Evolutionary conservation across 2,797 vertebrate genomes (phyloP).

Genomic region (Fratercula arctica): DNA sequence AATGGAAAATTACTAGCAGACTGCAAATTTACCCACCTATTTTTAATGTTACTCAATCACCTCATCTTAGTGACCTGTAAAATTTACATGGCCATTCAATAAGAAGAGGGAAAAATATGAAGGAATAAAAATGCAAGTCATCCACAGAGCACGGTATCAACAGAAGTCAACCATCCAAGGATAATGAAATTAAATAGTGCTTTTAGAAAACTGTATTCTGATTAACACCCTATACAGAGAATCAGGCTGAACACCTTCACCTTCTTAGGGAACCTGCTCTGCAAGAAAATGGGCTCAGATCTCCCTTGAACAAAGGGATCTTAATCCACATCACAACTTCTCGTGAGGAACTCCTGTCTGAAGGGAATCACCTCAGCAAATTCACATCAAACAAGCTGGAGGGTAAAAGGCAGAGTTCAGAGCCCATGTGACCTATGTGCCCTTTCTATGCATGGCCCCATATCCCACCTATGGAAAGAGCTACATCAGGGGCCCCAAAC

Average conservation of each 20-base stretch:
- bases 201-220: not conserved
- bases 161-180: not conserved
- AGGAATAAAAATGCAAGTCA: not conserved
- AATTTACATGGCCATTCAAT: not conserved
- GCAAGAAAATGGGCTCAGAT: not conserved
- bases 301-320: not conserved
- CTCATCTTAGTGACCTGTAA: not conserved
- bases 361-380: not conserved
- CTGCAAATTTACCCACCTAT: not conserved
- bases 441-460: not conserved
- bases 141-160: not conserved
- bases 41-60: not conserved
- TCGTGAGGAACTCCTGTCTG: not conserved
- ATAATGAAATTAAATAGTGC: not conserved
- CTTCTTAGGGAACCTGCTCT: not conserved
- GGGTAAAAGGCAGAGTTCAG: not conserved
- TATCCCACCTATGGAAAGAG: not conserved
- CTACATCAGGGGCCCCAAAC: not conserved
- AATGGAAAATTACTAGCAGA: constrained; percentile 57
- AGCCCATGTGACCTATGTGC: accelerated
- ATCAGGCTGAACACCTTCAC: not conserved
- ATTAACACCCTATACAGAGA: not conserved
- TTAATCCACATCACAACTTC: not conserved
- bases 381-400: not conserved
- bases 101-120: not conserved